A percentile compares a stretch with the other conserved stretches of the same genome.
Evolutionary conservation across 2,113 vertebrate species (phyloP).

Genomic region (Falcunculus frontatus): DNA sequence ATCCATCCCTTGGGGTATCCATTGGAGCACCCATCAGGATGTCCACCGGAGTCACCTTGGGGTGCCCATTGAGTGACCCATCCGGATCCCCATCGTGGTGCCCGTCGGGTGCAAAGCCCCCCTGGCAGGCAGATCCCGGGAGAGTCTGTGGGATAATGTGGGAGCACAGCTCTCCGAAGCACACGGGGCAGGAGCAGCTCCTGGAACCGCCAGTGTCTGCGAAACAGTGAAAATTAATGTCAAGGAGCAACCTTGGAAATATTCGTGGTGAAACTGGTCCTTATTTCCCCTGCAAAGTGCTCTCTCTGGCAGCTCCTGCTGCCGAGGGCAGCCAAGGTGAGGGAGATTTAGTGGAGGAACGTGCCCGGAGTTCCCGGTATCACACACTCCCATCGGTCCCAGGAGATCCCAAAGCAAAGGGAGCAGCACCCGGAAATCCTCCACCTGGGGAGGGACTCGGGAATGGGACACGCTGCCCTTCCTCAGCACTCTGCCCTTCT

Average conservation of each 20-base stretch:
- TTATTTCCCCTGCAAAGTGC: accelerated
- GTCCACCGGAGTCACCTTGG: no score
- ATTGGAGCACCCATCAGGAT: no score
- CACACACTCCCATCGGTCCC: accelerated
- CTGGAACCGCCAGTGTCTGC: accelerated
- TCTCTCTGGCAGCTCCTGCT: neutral
- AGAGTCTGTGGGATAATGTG: accelerated
- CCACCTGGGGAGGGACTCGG: accelerated
- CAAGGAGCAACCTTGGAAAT: neutral
- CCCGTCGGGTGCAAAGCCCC: accelerated
- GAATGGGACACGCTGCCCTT: accelerated
- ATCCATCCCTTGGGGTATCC: neutral
- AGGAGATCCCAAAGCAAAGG: neutral
- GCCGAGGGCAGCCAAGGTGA: neutral
- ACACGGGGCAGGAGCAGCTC: accelerated
- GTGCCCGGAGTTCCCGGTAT: accelerated
- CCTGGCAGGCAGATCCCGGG: accelerated
- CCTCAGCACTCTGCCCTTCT: neutral
- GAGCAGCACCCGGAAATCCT: neutral
- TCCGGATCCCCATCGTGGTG: accelerated
- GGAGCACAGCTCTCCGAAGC: accelerated
- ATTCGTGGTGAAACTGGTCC: accelerated
- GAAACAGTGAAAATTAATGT: accelerated
- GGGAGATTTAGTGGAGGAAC: accelerated
- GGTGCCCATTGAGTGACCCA: neutral